Percentiles rank a stretch among this genome's conserved stretches.
Evolutionary conservation across 2,888 invertebrate species (phyloP).

Genomic region (Drosophila vallismaia): DNA sequence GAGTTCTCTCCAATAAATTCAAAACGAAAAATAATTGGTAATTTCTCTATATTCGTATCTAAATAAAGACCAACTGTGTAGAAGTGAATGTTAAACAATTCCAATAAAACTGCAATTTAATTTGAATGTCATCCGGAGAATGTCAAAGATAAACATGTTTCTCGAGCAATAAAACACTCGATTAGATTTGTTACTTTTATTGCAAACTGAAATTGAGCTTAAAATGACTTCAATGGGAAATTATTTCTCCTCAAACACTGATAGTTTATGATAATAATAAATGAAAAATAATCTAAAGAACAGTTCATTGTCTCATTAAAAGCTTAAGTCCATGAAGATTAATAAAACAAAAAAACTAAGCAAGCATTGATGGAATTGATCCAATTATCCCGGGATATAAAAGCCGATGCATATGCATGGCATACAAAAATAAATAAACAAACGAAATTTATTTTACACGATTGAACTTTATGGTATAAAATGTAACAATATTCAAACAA

Average conservation of each 20-base stretch:
- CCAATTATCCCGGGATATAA: neutral
- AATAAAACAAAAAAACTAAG: neutral
- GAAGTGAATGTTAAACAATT: neutral
- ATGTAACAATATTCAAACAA: conserved; percentile 38
- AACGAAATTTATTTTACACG: conserved; percentile 62
- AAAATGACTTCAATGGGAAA: conserved; percentile 1
- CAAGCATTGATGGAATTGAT: neutral
- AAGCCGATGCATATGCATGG: conserved; percentile 1
- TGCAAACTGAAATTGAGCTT: neutral
- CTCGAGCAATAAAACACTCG: conserved; percentile 15
- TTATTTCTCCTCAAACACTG: neutral
- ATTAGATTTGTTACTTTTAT: conserved; percentile 11
- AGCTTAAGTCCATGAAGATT: neutral
- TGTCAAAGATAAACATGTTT: conserved; percentile 21
- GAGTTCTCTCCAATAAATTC: neutral
- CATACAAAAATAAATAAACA: conserved; percentile 47
- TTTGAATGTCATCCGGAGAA: conserved; percentile 6
- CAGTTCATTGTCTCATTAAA: neutral
- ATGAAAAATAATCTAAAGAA: neutral
- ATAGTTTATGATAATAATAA: no score
- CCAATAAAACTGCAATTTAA: conserved; percentile 18
- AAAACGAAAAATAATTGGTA: conserved; percentile 9
- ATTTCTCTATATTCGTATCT: neutral
- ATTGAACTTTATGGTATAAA: conserved; percentile 61
- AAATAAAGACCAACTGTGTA: neutral